A percentile compares a stretch with the other conserved stretches of the same genome.
phyloP scores from a whole-genome alignment of 1,140 invertebrate species.

The Lerema accius region DNA sequence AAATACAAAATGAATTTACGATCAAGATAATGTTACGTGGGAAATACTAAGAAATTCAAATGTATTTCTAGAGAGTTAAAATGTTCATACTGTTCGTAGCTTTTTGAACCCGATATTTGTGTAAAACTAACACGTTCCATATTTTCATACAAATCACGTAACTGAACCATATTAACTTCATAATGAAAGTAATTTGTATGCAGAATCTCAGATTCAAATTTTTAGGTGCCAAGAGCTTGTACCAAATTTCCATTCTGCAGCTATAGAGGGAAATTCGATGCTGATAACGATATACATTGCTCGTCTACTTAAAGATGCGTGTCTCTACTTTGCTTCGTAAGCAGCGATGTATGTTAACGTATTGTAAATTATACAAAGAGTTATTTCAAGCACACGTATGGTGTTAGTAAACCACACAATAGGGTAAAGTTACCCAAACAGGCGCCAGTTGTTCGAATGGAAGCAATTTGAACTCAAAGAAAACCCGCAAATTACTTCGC shows the following conservation, averaged over 20 bases:
- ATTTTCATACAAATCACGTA: not conserved
- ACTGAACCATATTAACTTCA: not conserved
- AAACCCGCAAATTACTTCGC: not conserved
- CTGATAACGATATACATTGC: not conserved
- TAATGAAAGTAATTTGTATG: not conserved
- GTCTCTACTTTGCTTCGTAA: not conserved
- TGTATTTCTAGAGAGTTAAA: too few relatives aligned
- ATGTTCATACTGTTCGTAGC: not conserved
- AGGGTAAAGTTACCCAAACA: not conserved
- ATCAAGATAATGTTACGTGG: too few relatives aligned
- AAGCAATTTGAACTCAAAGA: not conserved
- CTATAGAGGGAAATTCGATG: not conserved
- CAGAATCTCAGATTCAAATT: not conserved
- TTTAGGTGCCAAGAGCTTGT: not conserved
- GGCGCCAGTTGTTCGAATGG: not conserved
- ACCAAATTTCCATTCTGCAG: not conserved
- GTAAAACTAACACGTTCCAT: not conserved
- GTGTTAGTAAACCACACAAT: not conserved
- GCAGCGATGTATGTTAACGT: not conserved
- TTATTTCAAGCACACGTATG: not conserved
- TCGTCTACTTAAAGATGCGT: not conserved
- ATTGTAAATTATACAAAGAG: not conserved
- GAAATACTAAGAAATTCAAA: too few relatives aligned
- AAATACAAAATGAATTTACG: too few relatives aligned
- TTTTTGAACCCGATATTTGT: not conserved